Base-by-base conservation (phyloP, 2,888 invertebrate genomes). In the Polymixis lichenea region DNA sequence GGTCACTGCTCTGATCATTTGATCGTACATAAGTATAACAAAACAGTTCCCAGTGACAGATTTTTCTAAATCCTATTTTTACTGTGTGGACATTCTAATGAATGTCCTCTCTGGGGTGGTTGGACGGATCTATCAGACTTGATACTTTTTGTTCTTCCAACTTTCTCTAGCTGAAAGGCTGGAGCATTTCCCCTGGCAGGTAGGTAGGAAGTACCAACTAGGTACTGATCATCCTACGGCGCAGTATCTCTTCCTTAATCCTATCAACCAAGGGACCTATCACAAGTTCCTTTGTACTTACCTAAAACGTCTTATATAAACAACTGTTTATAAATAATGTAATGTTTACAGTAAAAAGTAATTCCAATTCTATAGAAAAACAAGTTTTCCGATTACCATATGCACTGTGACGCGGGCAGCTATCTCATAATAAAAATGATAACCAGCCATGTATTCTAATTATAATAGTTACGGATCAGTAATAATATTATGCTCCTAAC, bases 391-490 rank as follows among this genome's bases (percentile, higher is more conserved):
- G 25, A 38, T 72, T 72, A 51, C 49, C 38, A 22, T 32, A 56
- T 4, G 8, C 22, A 61, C n/a, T 43, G 11, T 75, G 53, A 62
- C 64, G 46, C 55, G 32, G 6, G 17, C 53, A 53, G 19, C 17
- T 70, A 43, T 25, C 62, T 69, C 49, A 55, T 9, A 61, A 55
- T 77, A 49, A 46, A 62, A 62, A 55, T 46, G 13, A n/a, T 22
- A 61, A 46, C 60, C 38, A 51, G 13, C 28, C 60, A 53, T 74
- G 17, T 43, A 19, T 60, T 17, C 25, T 71, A 71, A 58, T 58
- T n/a, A 28, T 28, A 28, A 17, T 43, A 64, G 8, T 1, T 49
- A 15, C 19, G 8, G 38, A 46, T 64, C 28, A 64, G 38, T 56
- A 55, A 76, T 32, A 38, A 6, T 77, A 38, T 53, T 77, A 61